Evolutionary conservation across 2,888 invertebrate genomes (phyloP).

Genomic region (Agonopterix subpropinquella): DNA sequence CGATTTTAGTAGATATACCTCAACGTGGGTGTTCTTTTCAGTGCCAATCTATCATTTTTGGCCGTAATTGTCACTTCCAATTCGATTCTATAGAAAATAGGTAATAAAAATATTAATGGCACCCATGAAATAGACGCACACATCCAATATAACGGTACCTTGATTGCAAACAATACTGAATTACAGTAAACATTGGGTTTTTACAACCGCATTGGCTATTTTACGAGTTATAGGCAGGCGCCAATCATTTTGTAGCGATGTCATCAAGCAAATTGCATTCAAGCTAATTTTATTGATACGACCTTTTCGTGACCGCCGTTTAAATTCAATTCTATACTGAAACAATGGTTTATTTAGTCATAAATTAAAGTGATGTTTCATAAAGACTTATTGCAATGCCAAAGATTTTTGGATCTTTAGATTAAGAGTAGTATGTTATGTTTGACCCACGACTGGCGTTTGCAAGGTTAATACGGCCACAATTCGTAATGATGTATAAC

Average conservation of each 20-base stretch:
- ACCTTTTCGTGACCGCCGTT: conserved; percentile 25
- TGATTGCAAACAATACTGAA: background rate
- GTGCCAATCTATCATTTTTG: no score
- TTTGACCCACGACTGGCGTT: background rate
- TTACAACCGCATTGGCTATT: conserved; percentile 21
- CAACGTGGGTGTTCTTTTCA: no score
- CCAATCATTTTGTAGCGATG: conserved; percentile 16
- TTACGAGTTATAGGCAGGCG: conserved; percentile 24
- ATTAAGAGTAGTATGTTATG: background rate
- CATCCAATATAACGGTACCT: no score
- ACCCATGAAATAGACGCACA: no score
- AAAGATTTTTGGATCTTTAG: background rate
- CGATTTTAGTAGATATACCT: no score
- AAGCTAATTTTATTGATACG: conserved; percentile 26
- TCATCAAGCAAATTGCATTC: conserved; percentile 15
- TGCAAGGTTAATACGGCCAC: conserved; percentile 9
- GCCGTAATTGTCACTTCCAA: background rate
- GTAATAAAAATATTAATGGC: no score
- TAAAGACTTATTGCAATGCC: background rate
- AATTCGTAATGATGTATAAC: conserved; percentile 22
- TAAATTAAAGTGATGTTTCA: no score
- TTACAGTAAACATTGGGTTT: conserved; percentile 14
- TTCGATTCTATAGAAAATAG: no score
- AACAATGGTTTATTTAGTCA: background rate
- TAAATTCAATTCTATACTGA: conserved; percentile 20